phyloP scores from a whole-genome alignment of 2,888 invertebrate species.

The Nebria brevicollis region DNA sequence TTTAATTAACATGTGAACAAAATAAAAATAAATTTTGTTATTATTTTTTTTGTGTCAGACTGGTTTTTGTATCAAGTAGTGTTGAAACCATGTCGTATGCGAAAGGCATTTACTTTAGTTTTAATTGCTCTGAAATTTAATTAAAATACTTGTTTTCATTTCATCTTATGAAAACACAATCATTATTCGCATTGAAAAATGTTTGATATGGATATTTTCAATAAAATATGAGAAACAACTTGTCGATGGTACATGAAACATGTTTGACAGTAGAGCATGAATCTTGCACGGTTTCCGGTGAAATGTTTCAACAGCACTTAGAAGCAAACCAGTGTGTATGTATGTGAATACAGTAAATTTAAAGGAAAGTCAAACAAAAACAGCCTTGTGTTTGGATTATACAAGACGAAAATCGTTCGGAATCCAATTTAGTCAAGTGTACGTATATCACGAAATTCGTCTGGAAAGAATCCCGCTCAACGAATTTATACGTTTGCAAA shows the following conservation, averaged over 20 bases:
- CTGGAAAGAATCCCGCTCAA: slow-evolving; percentile 18
- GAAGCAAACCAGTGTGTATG: neutral
- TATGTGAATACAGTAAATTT: neutral
- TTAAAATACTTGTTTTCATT: neutral
- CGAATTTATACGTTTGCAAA: slow-evolving; percentile 27
- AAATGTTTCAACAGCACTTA: neutral
- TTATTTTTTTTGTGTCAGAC: slow-evolving; percentile 6
- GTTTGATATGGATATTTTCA: neutral
- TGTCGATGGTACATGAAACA: slow-evolving; percentile 27
- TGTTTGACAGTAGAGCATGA: slow-evolving; percentile 39
- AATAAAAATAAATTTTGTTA: slow-evolving; percentile 16
- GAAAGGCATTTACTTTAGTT: neutral
- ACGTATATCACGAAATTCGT: slow-evolving; percentile 20
- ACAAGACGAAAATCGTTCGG: slow-evolving; percentile 1
- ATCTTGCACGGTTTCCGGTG: slow-evolving; percentile 25
- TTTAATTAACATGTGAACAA: slow-evolving; percentile 33
- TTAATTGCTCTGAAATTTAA: slow-evolving; percentile 15
- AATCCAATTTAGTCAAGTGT: slow-evolving; percentile 5
- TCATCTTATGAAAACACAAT: neutral
- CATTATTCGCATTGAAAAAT: neutral
- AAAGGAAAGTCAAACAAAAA: neutral
- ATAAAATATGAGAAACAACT: neutral
- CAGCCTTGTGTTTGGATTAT: neutral
- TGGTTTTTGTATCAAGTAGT: slow-evolving; percentile 5
- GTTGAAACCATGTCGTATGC: neutral